These are phyloP conservation scores for Parascotia fuliginaria DNA, from an alignment of 2,888 invertebrate species.

Conservation along the genomic window DNA sequence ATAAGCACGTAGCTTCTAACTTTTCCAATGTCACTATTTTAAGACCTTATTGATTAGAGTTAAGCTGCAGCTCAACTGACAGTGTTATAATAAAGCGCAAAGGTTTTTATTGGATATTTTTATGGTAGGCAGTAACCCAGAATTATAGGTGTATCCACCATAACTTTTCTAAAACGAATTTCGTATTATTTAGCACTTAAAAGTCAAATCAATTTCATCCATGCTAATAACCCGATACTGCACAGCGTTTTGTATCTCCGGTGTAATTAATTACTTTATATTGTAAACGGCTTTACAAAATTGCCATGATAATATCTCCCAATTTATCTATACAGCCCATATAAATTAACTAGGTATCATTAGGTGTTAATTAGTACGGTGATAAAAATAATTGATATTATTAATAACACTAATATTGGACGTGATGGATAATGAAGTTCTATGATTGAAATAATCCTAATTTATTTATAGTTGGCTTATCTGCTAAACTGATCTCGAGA, in stretches of 20 bases:
- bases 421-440: neutral
- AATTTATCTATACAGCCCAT: constrained; percentile 17
- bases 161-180: neutral
- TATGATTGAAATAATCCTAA: too few relatives aligned
- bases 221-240: constrained; percentile 36
- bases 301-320: constrained; percentile 16
- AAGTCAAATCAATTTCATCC: constrained; percentile 21
- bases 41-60: too few relatives aligned
- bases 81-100: too few relatives aligned
- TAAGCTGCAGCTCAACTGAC: too few relatives aligned
- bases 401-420: neutral
- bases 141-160: neutral
- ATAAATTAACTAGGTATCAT: constrained; percentile 9
- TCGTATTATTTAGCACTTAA: neutral
- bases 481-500: too few relatives aligned
- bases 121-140: too few relatives aligned
- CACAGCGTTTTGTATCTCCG: constrained; percentile 32
- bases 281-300: constrained; percentile 18
- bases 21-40: too few relatives aligned
- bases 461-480: too few relatives aligned
- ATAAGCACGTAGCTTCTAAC: too few relatives aligned
- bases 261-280: constrained; percentile 25
- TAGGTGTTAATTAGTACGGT: constrained; percentile 17
- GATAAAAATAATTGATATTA: constrained; percentile 8
- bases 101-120: too few relatives aligned